Base-by-base conservation (phyloP, 2,888 invertebrate genomes). In the Hyalella azteca region DNA sequence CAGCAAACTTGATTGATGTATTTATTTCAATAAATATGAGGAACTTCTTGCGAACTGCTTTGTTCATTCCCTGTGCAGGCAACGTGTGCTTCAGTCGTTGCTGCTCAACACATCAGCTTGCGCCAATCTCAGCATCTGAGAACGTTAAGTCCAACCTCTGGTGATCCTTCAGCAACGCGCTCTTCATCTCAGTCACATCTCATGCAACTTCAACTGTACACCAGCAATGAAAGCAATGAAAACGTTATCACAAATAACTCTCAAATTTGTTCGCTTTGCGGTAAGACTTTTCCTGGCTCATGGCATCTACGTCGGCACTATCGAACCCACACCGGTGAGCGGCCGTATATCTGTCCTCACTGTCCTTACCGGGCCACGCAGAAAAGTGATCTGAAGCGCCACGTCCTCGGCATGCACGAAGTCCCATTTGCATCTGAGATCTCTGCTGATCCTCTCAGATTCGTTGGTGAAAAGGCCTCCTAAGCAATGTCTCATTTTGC, bases 281-380 rank as follows among this genome's bases (percentile, higher is more conserved):
- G 78, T 54, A 78, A 78, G 66, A 29, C 22, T 22, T 78, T 78
- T 26, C 78, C 59, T 26, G 59, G 60, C 13, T 41, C 66, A 40
- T 78, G 78, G 78, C 78, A 78, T 40, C 39, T 78, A 54, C 59
- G 60, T n/a, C 78, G 78, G 11, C 78, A 78, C 48, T 66, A 60
- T 45, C 66, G 78, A 32, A 78, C 78, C 40, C 78, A 78, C 78
- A 78, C 78, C 66, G 78, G 78, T 15, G 78, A 78, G 66, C 78
- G 78, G 15, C 78, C 78, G 15, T 78, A 66, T 45, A 40, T 40
- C 45, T 78, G 78, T 45, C 78, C 78, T 19, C 39, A 60, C 66
- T 78, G 78, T 40, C 78, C 78, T 3, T 78, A 78, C 41, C 40
- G 78, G 36, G 78, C 78, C n/a, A 78, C 78, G 13, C 78, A 78